Evolutionary conservation across 2,797 vertebrate genomes (phyloP), one percentile per base, ranked within the genome.

Genomic region (Gymnoscopelus microlampas): DNA sequence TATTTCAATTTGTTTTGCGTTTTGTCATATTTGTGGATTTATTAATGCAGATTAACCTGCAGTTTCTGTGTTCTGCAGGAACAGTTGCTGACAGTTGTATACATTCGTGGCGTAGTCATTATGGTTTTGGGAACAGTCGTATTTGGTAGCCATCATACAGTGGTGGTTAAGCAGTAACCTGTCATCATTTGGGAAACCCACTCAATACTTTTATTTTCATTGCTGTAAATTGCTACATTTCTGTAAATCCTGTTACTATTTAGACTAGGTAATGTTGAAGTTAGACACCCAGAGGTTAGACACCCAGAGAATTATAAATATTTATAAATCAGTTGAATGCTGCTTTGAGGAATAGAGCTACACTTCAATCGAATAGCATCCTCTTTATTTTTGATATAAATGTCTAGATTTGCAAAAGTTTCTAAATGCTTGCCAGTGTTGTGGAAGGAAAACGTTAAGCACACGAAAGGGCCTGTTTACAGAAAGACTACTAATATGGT

Each of bases 371-470:
- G 66, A 74, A 68, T 72, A 77, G 79, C 68, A 56, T 55, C 61
- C 3, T 74, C 63, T 87, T 88, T 91, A 88, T 90, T 91, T 92
- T 92, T 90, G 73, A 86, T 88, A 84, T 79, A 78, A 60, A 87
- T 77, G 62, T 84, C 83, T 87, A 87, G 66, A 85, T 88, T 81
- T 79, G 32, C 47, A 76, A 53, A 53, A 55, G 65, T 68, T 63
- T 70, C 66, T 7, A 9, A 56, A 69, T 60, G 63, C 54, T 57
- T 1, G 11, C 60, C 15, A 74, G 67, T 77, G 15, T 71, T 54
- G 68, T 74, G 63, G 39, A 44, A 71, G 14, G 70, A 79, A 19
- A 19, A 55, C 72, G 35, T 65, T 9, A 64, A 71, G 62, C 73
- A 75, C 60, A 19, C 78, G 72, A 78, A 60, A 80, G 66, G 64